Conservation (phyloP, 2,113 vertebrate genomes). For the Polyodon spathula region DNA sequence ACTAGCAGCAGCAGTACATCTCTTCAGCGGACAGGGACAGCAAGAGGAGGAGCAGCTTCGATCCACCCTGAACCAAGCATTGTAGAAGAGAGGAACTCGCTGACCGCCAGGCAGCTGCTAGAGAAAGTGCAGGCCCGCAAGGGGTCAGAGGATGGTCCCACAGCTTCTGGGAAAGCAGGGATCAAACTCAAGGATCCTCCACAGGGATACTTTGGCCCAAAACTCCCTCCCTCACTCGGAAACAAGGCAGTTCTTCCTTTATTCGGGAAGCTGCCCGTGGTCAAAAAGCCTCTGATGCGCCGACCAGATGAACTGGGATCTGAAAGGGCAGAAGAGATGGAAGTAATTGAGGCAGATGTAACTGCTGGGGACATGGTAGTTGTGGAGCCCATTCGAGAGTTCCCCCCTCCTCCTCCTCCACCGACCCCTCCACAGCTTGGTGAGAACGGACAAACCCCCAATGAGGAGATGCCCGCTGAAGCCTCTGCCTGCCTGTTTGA, state of each 20-base stretch:
- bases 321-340: conserved; percentile 59
- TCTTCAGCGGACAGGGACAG: conserved; percentile 43
- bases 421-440: conserved; percentile 54
- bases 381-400: conserved; percentile 63
- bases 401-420: conserved; percentile 61
- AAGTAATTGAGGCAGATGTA: conserved; percentile 46
- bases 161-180: conserved; percentile 65
- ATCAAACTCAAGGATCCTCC: conserved; percentile 92
- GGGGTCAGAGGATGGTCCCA: conserved; percentile 50
- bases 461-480: conserved; percentile 59
- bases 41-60: conserved; percentile 35
- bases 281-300: conserved; percentile 63
- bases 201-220: conserved; percentile 93
- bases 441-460: conserved; percentile 35
- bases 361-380: conserved; percentile 59
- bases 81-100: conserved; percentile 72
- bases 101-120: conserved; percentile 83
- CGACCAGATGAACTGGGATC: conserved; percentile 61
- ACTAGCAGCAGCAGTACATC: conserved; percentile 40
- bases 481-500: conserved; percentile 46
- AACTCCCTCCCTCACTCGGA: conserved; percentile 81
- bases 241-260: conserved; percentile 83
- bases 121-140: conserved; percentile 88
- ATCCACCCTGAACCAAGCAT: conserved; percentile 46
- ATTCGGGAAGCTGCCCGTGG: conserved; percentile 83